Evolutionary conservation across 2,888 invertebrate species (phyloP), one percentile per base, ranked within the genome.

Genomic region (Rhaphigaster nebulosa): DNA sequence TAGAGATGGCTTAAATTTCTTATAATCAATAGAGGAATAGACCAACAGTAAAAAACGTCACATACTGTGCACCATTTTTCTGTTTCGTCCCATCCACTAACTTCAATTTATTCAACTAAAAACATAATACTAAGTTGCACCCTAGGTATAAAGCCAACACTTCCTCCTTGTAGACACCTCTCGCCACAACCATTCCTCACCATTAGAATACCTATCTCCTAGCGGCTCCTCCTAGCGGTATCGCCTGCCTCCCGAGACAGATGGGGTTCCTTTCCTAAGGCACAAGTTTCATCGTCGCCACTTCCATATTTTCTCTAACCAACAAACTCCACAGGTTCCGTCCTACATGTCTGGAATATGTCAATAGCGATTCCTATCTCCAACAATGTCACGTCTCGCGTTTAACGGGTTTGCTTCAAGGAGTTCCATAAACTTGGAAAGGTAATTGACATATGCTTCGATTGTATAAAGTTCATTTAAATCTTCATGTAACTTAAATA

Each of bases 281-380:
- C n/a, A 26, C 60, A 60, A 60, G 60, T 10, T n/a, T 60, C 60
- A 60, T 60, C n/a, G n/a, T n/a, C n/a, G 10, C 60, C 8, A 60
- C n/a, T 60, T 60, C 60, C 60, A 60, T 60, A 60, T 60, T 60
- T 60, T 60, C 60, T 60, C 60, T 60, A 60, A 60, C n/a, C 60
- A 60, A n/a, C 60, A 60, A 60, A 60, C 60, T 60, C 1, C 8
- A 60, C n/a, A 60, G n/a, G 60, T n/a, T n/a, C 60, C n/a, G 60
- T 60, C 26, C 60, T 60, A 26, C 60, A 60, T 60, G 60, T 12
- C 26, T n/a, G 60, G 60, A 60, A 60, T 60, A n/a, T 60, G 60
- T n/a, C 60, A 60, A 60, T 60, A n/a, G 54, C 5, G 60, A 60
- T 60, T 60, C 10, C 60, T 26, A 60, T 60, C 60, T 60, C 60